Evolutionary conservation across 2,113 vertebrate species (phyloP), one percentile per base, ranked within the genome.

Genomic region (Archilochus colubris): DNA sequence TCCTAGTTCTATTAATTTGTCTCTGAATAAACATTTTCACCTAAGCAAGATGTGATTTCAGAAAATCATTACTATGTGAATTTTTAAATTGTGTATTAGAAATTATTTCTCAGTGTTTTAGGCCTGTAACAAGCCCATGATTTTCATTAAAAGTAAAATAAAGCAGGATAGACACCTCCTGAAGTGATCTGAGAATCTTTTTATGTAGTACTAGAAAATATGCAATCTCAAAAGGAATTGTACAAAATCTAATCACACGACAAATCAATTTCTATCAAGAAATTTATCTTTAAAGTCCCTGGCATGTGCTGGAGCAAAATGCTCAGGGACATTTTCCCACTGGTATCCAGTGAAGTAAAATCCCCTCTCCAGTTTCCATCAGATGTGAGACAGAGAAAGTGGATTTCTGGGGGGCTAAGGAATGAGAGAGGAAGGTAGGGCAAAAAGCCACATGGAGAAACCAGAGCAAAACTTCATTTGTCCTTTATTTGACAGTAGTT

Each of bases 261-360:
- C 21, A 70, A 66, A 59, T 44, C n/a, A 54, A 16, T 75, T 70
- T 66, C 66, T 54, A 27, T 53, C 73, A 33, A 54, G 2, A 55
- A 8, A 68, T 6, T 69, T n/a, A 14, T 22, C 17, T 78, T 88
- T 70, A 43, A 80, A 66, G 7, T 11, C 20, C 61, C 10, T 33
- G 28, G 6, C 1, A 9, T 9, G 4, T 2, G 0, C 36, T 70
- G 30, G 12, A 69, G 10, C 0, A 5, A 91, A 86, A 69, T 66
- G 5, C 7, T 61, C 10, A 50, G 22, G 0, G 1, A 50, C 12
- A 27, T 53, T 76, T 9, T 73, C 54, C 31, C 12, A 20, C 9
- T 2, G 6, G 10, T 61, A 63, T 25, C 31, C 24, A 61, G 5
- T 8, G 20, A 84, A 77, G 4, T n/a, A 53, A 30, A 94, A 19